A percentile compares a stretch with the other conserved stretches of the same genome.
Evolutionary conservation across 2,888 invertebrate genomes (phyloP).

Genomic region (Diploptera punctata): DNA sequence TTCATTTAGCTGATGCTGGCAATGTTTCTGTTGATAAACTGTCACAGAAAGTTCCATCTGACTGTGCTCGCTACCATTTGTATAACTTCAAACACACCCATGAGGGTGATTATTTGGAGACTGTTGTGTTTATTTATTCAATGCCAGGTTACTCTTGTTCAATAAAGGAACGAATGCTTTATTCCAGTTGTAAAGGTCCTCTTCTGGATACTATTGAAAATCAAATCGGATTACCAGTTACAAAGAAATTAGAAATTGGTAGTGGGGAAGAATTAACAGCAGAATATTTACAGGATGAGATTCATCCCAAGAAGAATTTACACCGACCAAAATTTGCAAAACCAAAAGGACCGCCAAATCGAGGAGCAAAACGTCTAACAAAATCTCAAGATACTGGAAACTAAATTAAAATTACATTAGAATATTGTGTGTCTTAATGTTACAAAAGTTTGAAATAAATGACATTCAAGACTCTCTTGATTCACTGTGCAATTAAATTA

Average conservation of each 20-base stretch:
- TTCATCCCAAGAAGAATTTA: constrained; percentile 90
- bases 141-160: constrained; percentile 97
- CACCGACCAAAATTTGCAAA: constrained; percentile 93
- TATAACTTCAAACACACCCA: constrained; percentile 91
- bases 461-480: too few species aligned
- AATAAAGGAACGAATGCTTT: constrained; percentile 98
- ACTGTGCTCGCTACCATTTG: constrained; percentile 90
- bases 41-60: constrained; percentile 79
- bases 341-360: constrained; percentile 93
- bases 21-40: constrained; percentile 72
- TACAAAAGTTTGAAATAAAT: too few species aligned
- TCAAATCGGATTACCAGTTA: constrained; percentile 75
- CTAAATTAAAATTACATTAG: background rate
- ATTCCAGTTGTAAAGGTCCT: constrained; percentile 96
- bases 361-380: constrained; percentile 90
- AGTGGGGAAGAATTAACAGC: constrained; percentile 89
- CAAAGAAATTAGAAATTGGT: constrained; percentile 94
- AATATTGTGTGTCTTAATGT: too few species aligned
- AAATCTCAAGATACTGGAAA: constrained; percentile 52
- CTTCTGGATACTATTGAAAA: constrained; percentile 82
- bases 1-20: constrained; percentile 79
- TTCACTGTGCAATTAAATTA: too few species aligned
- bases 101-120: constrained; percentile 89
- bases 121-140: constrained; percentile 95
- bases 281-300: constrained; percentile 88